Percentiles rank a stretch among this genome's conserved stretches.
phyloP scores from a whole-genome alignment of 1,140 invertebrate genomes.

The Probaryconus sp. region DNA sequence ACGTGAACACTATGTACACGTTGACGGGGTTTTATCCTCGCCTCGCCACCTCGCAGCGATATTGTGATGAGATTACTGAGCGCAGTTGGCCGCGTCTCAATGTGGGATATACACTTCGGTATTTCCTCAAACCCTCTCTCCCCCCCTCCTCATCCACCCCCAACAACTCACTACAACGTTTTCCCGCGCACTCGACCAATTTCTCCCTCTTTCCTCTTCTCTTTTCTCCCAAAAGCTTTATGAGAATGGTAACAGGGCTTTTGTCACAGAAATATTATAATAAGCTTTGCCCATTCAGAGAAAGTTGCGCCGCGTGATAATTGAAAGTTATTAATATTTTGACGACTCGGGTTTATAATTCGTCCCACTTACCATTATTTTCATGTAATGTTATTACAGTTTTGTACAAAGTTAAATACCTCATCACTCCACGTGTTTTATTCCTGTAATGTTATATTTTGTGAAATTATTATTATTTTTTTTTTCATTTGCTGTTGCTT shows the following conservation, averaged over 20 bases:
- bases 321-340: conserved; percentile 61
- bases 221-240: conserved; percentile 39
- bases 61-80: conserved; percentile 78
- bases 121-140: conserved; percentile 62
- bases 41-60: conserved; percentile 76
- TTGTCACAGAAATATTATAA: conserved; percentile 59
- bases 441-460: too few species aligned
- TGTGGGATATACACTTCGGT: conserved; percentile 69
- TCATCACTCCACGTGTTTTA: neutral
- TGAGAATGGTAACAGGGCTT: conserved; percentile 37
- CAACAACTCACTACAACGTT: too few species aligned
- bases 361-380: conserved; percentile 40
- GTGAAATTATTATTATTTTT: too few species aligned
- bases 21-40: conserved; percentile 72
- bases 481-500: too few species aligned
- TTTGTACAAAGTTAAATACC: conserved; percentile 5
- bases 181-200: conserved; percentile 58
- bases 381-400: conserved; percentile 42
- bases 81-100: conserved; percentile 77
- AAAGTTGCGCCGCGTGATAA: conserved; percentile 55
- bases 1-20: conserved; percentile 52
- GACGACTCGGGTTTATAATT: conserved; percentile 58
- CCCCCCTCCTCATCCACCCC: conserved; percentile 55
- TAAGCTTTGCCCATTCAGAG: conserved; percentile 59
- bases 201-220: conserved; percentile 24